phyloP scores from a whole-genome alignment of 2,888 invertebrate species.

The Agriopis leucophaearia region DNA sequence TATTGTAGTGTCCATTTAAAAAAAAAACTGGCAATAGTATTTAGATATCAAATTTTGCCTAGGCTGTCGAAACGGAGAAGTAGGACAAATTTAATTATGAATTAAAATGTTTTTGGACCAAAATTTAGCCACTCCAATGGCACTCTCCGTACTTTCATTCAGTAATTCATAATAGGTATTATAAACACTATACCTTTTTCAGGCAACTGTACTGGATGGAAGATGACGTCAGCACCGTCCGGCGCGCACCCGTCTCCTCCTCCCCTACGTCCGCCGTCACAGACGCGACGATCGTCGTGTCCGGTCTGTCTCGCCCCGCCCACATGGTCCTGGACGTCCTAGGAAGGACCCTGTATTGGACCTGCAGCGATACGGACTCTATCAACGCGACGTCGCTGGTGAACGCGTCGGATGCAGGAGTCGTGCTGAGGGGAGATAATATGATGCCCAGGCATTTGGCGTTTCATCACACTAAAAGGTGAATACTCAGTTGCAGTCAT shows the following conservation, averaged over 20 bases:
- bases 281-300: constrained; percentile 82
- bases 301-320: constrained; percentile 89
- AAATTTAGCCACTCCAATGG: no score
- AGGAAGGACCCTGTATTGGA: constrained; percentile 95
- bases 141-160: no score
- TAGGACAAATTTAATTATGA: no score
- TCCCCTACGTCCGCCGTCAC: constrained; percentile 67
- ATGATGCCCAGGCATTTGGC: constrained; percentile 94
- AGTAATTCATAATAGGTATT: no score
- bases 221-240: constrained; percentile 91
- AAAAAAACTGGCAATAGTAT: no score
- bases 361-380: constrained; percentile 92
- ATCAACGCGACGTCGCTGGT: constrained; percentile 95
- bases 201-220: constrained; percentile 90
- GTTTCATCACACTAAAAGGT: constrained; percentile 94
- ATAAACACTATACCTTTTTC: constrained; percentile 25
- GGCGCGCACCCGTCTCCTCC: constrained; percentile 85
- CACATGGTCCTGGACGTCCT: constrained; percentile 95
- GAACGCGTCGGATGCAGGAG: constrained; percentile 88
- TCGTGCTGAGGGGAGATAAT: constrained; percentile 90
- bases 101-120: no score
- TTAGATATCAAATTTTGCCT: no score
- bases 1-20: no score
- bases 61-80: no score
- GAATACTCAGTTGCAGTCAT: constrained; percentile 11